Base-by-base conservation (phyloP, 2,797 vertebrate genomes). In the Cryptoprocta ferox region DNA sequence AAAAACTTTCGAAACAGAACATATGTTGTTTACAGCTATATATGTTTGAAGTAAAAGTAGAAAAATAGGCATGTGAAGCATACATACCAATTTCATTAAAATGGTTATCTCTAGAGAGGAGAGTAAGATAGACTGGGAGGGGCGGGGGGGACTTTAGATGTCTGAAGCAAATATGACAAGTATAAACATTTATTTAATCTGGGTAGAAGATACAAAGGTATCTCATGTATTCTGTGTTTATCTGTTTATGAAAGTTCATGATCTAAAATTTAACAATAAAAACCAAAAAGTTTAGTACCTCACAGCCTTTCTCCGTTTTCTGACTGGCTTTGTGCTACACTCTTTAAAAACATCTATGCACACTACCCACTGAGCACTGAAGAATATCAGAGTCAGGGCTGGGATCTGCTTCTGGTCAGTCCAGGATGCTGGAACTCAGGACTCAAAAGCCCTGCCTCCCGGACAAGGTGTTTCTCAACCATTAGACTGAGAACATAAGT, bases 231-330 rank as follows among this genome's bases (percentile, higher is more conserved):
- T 84, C 53, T 95, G 1, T 91, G 68, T 42, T 50, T 95, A 92
- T 18, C 80, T 82, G 13, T 68, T 56, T 84, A 30, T 81, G 32
- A 87, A 89, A 97, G 63, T 95, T 80, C 45, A 37, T 76, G 21
- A 94, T 86, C 84, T 84, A 75, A 92, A 89, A 76, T 90, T 88
- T 80, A 39, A 92, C 95, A 94, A 66, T 76, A 66, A 90, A 90
- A 93, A 76, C 81, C 73, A 48, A 24, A 79, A 95, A 91, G 61
- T 63, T 89, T 26, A 92, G 30, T 70, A 71, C 50, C 61, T 81
- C 56, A 94, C 14, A 90, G 21, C 30, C 35, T 84, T 78, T 9
- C 50, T 79, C 26, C 59, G 16, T 83, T 91, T 91, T 82, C 61
- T 94, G 15, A 94, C n/a, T 97, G 32, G 39, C 10, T 37, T 97